Evolutionary conservation across 2,113 vertebrate species (phyloP).

Genomic region (Beaufortia kweichowensis): DNA sequence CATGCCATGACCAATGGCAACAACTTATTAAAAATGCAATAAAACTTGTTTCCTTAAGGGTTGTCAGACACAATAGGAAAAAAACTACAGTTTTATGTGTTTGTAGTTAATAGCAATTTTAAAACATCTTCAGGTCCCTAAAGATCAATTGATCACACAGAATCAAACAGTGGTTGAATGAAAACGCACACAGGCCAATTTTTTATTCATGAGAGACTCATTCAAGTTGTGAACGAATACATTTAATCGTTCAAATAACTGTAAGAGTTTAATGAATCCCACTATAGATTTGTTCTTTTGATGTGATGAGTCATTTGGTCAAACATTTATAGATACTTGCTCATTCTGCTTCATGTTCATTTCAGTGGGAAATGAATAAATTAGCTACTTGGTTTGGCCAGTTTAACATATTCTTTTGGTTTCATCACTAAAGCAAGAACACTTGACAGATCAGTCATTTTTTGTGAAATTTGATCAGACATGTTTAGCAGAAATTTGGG

Average conservation of each 20-base stretch:
- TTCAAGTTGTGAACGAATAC: background rate
- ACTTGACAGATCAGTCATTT: too few relatives aligned
- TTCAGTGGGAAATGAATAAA: background rate
- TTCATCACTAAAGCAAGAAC: too few relatives aligned
- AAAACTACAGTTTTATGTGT: too few relatives aligned
- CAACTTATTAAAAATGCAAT: conserved; percentile 7
- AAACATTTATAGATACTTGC: conserved; percentile 25
- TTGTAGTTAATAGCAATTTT: too few relatives aligned
- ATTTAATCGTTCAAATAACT: background rate
- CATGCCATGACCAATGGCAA: background rate
- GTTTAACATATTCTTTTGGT: background rate
- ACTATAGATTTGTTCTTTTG: background rate
- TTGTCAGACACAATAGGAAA: too few relatives aligned
- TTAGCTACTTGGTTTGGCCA: background rate
- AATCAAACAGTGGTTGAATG: background rate
- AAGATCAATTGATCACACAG: background rate
- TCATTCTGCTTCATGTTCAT: conserved; percentile 12
- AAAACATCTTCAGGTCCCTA: background rate
- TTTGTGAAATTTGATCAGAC: too few relatives aligned
- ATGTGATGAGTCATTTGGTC: conserved; percentile 18
- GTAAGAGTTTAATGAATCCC: conserved; percentile 1
- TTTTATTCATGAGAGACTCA: background rate
- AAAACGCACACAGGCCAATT: background rate
- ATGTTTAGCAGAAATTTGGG: too few relatives aligned
- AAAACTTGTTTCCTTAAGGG: too few relatives aligned